Percentiles rank a stretch among this genome's conserved stretches.
Conservation (phyloP, 2,888 invertebrate species). For the Limulus polyphemus region DNA sequence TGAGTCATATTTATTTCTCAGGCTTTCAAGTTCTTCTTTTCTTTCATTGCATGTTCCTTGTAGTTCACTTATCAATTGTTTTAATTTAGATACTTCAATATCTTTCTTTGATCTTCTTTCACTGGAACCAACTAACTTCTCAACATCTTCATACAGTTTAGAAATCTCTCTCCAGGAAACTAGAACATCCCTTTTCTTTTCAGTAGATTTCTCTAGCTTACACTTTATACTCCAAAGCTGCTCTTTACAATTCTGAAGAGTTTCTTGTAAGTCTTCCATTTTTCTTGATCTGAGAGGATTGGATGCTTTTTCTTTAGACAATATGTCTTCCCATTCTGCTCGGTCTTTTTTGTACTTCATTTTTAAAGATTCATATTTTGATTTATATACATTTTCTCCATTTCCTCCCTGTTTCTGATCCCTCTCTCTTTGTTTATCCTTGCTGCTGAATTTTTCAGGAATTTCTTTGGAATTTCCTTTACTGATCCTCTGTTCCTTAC, state of each 20-base stretch:
- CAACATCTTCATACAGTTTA: constrained; percentile 49
- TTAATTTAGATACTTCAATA: background rate
- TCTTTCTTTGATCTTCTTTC: constrained; percentile 18
- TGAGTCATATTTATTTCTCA: background rate
- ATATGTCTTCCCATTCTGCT: constrained; percentile 1
- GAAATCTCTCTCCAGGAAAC: constrained; percentile 16
- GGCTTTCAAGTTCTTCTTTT: constrained; percentile 1
- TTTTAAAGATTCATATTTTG: background rate
- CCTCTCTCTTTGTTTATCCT: background rate
- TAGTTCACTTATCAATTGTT: too few relatives aligned
- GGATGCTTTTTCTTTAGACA: background rate
- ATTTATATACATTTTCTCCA: background rate
- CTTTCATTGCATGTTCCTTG: background rate
- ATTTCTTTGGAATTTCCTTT: constrained; percentile 2
- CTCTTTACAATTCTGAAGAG: background rate
- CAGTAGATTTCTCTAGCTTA: background rate
- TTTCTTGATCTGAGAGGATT: background rate
- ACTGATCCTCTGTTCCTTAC: background rate
- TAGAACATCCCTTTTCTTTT: constrained; percentile 14
- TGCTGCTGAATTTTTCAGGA: constrained; percentile 3
- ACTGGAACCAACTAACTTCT: constrained; percentile 49
- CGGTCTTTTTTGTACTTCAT: background rate
- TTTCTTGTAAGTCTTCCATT: background rate
- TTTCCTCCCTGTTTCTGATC: background rate
- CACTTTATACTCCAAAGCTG: constrained; percentile 9